Evolutionary conservation across 1,140 invertebrate species (phyloP), one percentile per base, ranked within the genome.

Genomic region (Bombus confusus): DNA sequence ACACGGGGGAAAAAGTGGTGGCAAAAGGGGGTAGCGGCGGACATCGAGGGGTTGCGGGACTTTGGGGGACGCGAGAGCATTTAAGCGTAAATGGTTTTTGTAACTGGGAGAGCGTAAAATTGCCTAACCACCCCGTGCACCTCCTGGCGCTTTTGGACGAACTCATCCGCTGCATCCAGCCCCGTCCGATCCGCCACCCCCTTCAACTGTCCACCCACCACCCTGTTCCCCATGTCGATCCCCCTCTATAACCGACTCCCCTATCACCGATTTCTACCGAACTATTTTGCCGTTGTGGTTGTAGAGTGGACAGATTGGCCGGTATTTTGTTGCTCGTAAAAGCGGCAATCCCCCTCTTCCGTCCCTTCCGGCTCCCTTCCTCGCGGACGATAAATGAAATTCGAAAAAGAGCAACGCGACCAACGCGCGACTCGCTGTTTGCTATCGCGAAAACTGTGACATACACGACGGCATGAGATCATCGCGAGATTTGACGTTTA

Each of bases 31-130:
- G 85, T 52, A 86, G 91, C 71, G 69, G 86, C 34, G 73, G 75
- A 62, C 83, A 69, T 85, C 87, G 87, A 87, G 86, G 85, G 86
- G 86, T 83, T 77, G 87, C 77, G 59, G 90, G 91, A 93, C 91
- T 94, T 93, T 91, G 86, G 92, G 89, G 92, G 92, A 93, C 91
- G 92, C 90, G 90, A 93, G 92, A 91, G 93, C 94, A 95, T 94
- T 95, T 94, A 93, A 95, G 92, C 94, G 94, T 94, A 93, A 94
- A 95, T 94, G 93, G 93, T 95, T 95, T 95, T 95, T 95, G 94
- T 94, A 94, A 95, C 94, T 94, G 94, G 92, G 91, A 93, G 93
- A 95, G 94, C 94, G 94, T 95, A 95, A 95, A 95, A 95, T 95
- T 95, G 94, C 93, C 93, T 93, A 94, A 95, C 93, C 93, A 90